phyloP scores from a whole-genome alignment of 2,797 vertebrate genomes.

The Halcyon badia region DNA sequence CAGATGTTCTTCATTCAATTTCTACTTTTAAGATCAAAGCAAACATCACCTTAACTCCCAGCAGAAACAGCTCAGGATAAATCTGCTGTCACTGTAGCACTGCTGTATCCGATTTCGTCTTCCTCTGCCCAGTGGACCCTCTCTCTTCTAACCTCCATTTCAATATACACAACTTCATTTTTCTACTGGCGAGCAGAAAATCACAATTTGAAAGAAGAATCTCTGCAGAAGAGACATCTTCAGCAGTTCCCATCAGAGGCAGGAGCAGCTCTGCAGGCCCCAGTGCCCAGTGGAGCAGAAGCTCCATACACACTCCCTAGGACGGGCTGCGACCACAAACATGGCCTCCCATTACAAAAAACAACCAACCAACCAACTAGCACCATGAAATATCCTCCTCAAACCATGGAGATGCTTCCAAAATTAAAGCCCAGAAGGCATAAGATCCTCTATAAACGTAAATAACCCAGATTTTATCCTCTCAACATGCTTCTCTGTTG shows the following conservation, averaged over 20 bases:
- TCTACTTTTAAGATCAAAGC: neutral
- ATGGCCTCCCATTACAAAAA: fast-evolving
- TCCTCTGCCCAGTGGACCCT: neutral
- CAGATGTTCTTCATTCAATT: neutral
- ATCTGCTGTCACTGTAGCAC: neutral
- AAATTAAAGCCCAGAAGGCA: neutral
- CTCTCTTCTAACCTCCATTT: neutral
- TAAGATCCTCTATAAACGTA: neutral
- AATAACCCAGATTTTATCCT: neutral
- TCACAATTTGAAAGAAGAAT: neutral
- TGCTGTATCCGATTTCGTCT: fast-evolving
- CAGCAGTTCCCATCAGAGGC: neutral
- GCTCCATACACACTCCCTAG: neutral
- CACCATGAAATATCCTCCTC: neutral
- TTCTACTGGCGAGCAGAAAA: neutral
- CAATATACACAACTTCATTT: fast-evolving
- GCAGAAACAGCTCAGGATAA: neutral
- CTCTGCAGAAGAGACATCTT: neutral
- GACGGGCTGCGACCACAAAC: fast-evolving
- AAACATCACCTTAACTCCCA: neutral
- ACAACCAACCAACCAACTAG: too few species aligned
- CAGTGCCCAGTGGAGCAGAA: too few species aligned
- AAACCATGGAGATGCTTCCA: fast-evolving
- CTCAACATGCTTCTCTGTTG: too few species aligned
- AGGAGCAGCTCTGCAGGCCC: neutral